Conservation (phyloP, 1,140 invertebrate genomes). For the Capitella teleta region DNA sequence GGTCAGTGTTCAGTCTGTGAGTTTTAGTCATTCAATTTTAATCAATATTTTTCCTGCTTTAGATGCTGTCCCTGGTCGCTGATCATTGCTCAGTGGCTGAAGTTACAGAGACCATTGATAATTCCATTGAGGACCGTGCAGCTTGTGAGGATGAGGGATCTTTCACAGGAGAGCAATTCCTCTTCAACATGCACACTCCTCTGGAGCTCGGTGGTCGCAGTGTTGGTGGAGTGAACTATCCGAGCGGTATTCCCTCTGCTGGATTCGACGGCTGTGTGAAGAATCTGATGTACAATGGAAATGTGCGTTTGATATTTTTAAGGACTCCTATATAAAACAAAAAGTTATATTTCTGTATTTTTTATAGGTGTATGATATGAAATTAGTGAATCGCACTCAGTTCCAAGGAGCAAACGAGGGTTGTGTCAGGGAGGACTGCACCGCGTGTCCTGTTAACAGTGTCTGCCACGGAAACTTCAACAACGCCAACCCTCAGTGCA, state of each 20-base stretch:
- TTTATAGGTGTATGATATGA: conserved; percentile 67
- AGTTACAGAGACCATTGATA: conserved; percentile 52
- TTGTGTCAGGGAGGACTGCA: conserved; percentile 61
- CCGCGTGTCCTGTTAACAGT: conserved; percentile 53
- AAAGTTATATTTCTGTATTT: neutral
- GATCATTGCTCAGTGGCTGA: conserved; percentile 81
- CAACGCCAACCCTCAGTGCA: conserved; percentile 23
- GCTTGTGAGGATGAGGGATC: conserved; percentile 75
- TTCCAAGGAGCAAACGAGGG: conserved; percentile 68
- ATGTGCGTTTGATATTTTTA: no score
- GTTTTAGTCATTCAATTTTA: neutral
- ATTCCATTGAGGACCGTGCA: conserved; percentile 55
- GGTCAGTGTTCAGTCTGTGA: conserved; percentile 32
- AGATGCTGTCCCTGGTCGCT: conserved; percentile 56
- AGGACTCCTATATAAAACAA: no score
- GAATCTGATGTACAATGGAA: conserved; percentile 89
- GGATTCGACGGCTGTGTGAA: conserved; percentile 89
- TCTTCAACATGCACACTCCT: conserved; percentile 88
- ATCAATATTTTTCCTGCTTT: neutral
- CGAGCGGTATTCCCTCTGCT: conserved; percentile 50
- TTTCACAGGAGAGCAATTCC: conserved; percentile 89
- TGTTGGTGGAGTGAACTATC: conserved; percentile 30
- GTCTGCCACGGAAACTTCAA: conserved; percentile 59
- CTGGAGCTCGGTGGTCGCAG: conserved; percentile 84
- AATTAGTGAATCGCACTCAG: conserved; percentile 64